phyloP scores from a whole-genome alignment of 2,888 invertebrate genomes.

The Archips xylosteana region DNA sequence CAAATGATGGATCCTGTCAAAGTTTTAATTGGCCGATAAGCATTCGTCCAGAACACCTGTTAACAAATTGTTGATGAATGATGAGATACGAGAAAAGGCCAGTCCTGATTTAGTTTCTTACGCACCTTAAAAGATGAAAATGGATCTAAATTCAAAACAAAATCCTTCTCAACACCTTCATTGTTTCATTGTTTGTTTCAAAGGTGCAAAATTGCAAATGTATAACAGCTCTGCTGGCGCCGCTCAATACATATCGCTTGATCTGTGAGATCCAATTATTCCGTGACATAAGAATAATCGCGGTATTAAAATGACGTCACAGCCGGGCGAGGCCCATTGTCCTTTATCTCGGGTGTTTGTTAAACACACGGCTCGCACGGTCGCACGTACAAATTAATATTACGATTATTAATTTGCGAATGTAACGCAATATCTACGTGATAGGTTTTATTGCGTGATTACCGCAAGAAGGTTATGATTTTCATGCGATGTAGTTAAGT shows the following conservation, averaged over 20 bases:
- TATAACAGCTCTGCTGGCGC: neutral
- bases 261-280: conserved; percentile 34
- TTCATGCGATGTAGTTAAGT: neutral
- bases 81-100: neutral
- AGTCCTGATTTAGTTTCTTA: neutral
- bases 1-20: conserved; percentile 29
- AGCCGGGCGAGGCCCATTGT: conserved; percentile 42
- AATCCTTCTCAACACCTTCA: neutral
- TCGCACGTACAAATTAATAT: conserved; percentile 14
- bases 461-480: neutral
- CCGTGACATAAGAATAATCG: conserved; percentile 39
- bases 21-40: conserved; percentile 27
- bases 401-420: conserved; percentile 7
- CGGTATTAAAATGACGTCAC: conserved; percentile 44
- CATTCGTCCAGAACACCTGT: conserved; percentile 5
- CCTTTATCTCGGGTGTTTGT: conserved; percentile 39
- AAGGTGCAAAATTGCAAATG: conserved; percentile 3
- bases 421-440: neutral
- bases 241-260: conserved; percentile 12
- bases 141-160: neutral
- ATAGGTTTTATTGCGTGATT: neutral
- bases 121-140: neutral
- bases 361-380: conserved; percentile 27
- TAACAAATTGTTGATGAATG: conserved; percentile 18
- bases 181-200: neutral